A percentile compares a stretch with the other conserved stretches of the same genome.
phyloP scores from a whole-genome alignment of 1,140 invertebrate genomes.

The Branchinecta lynchi region DNA sequence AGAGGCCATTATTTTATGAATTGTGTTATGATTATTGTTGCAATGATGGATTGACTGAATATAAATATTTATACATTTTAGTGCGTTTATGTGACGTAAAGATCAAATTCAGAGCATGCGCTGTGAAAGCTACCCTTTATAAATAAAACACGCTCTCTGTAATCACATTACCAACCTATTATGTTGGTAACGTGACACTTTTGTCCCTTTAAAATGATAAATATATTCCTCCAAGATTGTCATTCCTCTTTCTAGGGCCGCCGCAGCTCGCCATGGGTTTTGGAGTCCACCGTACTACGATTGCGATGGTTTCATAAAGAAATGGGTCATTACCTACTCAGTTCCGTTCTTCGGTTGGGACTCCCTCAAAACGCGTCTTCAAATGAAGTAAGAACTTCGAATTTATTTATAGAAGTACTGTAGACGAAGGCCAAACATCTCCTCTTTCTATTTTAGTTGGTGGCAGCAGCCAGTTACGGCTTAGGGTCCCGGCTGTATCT shows the following conservation, averaged over 20 bases:
- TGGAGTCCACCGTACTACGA: constrained; percentile 90
- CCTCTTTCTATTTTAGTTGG: no score
- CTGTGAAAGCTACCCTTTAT: no score
- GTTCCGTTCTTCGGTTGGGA: constrained; percentile 95
- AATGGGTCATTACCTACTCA: constrained; percentile 90
- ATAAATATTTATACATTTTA: no score
- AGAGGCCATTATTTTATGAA: no score
- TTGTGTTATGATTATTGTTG: no score
- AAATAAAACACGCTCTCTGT: constrained; percentile 19
- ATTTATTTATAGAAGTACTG: no score
- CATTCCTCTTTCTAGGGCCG: constrained; percentile 42
- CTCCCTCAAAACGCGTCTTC: constrained; percentile 68
- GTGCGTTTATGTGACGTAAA: no score
- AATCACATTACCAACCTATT: constrained; percentile 10
- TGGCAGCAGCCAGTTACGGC: no score
- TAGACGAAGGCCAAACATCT: no score
- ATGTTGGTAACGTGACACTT: constrained; percentile 17
- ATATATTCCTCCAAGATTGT: background rate
- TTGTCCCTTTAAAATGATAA: constrained; percentile 16
- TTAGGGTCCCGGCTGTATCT: no score
- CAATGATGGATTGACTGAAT: no score
- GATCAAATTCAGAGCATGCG: no score
- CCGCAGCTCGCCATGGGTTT: constrained; percentile 68
- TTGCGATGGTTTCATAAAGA: constrained; percentile 71
- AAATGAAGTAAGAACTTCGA: constrained; percentile 68